Conservation (phyloP, 2,797 vertebrate species). For the Poeciliopsis turneri region DNA sequence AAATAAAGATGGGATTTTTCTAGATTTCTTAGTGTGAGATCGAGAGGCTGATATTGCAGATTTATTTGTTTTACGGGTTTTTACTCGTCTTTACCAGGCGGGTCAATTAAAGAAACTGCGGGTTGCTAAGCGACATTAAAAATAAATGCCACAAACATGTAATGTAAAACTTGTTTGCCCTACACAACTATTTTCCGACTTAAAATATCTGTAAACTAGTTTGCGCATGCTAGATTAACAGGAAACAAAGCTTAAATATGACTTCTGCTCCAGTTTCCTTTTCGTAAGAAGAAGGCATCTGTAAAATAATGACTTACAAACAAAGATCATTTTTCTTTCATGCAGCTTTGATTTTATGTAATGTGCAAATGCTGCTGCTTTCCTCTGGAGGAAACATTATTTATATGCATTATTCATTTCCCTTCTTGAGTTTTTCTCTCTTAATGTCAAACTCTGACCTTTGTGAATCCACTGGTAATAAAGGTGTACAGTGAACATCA, state of each 20-base stretch:
- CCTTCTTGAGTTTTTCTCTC: not conserved
- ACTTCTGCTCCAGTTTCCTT: not conserved
- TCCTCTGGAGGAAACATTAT: not conserved
- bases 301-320: not conserved
- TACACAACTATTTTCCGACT: not conserved
- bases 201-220: not conserved
- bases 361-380: not conserved
- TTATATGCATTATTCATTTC: conserved; percentile 4
- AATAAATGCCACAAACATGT: not conserved
- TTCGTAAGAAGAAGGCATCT: not conserved
- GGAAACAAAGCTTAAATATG: not conserved
- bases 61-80: not conserved
- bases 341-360: conserved; percentile 12
- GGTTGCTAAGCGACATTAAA: not conserved
- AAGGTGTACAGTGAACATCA: conserved; percentile 3
- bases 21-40: not conserved
- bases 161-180: not conserved
- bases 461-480: conserved; percentile 6
- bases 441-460: conserved; percentile 13
- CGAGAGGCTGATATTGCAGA: not conserved
- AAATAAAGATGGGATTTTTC: not conserved
- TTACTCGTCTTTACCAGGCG: not conserved
- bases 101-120: not conserved
- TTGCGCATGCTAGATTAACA: not conserved
- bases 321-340: not conserved